Evolutionary conservation across 2,888 invertebrate species (phyloP).

Genomic region (Drosophila macrothrix): DNA sequence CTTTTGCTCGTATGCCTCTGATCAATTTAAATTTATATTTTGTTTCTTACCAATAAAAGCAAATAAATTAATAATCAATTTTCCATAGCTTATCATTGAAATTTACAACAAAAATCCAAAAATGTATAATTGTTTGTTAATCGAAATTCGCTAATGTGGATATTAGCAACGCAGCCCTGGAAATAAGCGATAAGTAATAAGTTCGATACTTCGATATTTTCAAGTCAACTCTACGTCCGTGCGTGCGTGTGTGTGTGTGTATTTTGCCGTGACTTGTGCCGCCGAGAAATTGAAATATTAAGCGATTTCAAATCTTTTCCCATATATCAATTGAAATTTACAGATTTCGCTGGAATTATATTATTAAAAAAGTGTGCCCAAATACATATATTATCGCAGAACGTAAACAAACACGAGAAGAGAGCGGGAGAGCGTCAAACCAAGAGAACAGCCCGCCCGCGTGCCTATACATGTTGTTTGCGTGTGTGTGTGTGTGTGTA

Average conservation of each 20-base stretch:
- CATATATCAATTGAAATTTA: slow-evolving; percentile 11
- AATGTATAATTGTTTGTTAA: not conserved
- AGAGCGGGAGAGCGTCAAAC: slow-evolving; percentile 32
- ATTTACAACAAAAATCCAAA: fast-evolving
- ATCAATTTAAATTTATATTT: not conserved
- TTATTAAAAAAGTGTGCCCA: slow-evolving; percentile 6
- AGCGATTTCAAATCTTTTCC: slow-evolving; percentile 19
- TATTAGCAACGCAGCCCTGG: slow-evolving; percentile 4
- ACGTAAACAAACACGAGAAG: slow-evolving; percentile 20
- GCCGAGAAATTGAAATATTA: slow-evolving; percentile 54
- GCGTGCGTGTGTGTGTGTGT: slow-evolving; percentile 26
- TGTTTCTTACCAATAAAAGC: not conserved
- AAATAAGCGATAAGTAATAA: slow-evolving; percentile 4
- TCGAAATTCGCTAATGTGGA: not conserved
- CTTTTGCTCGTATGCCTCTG: not conserved
- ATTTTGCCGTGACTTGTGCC: slow-evolving; percentile 56
- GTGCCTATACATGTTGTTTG: slow-evolving; percentile 24
- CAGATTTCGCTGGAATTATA: slow-evolving; percentile 2
- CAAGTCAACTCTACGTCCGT: slow-evolving; percentile 32
- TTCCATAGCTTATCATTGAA: not conserved
- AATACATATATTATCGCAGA: slow-evolving; percentile 2
- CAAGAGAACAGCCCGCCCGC: slow-evolving; percentile 57
- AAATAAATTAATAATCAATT: not conserved
- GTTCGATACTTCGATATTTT: slow-evolving; percentile 32
- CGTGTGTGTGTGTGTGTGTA: slow-evolving; percentile 18